Evolutionary conservation across 2,888 invertebrate genomes (phyloP), one percentile per base, ranked within the genome.

Genomic region (Villa cingulata): DNA sequence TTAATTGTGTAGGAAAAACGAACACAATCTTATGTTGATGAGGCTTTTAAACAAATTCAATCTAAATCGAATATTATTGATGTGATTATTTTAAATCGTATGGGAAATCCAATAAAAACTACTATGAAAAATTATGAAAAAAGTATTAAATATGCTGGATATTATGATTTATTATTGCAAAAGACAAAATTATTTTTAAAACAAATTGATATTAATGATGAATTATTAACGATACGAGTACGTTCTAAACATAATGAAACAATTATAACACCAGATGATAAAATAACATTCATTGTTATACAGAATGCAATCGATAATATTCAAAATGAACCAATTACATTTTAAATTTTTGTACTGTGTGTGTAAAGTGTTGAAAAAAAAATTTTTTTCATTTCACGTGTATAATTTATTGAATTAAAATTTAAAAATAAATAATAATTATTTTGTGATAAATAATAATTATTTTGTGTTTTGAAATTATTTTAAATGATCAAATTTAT

Each of bases 221-320:
- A 60, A 12, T 48, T 68, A 1, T 29, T 54, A 14, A 57, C 61
- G 50, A 36, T 67, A 19, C 56, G 66, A 6, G 61, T 68, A 0
- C 60, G 65, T 19, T 65, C 68, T 4, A 62, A 51, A 36, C 48
- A 50, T 12, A 62, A 65, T 43, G 67, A 67, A 43, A 61, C 63
- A 0, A 55, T 67, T 4, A 61, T 67, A 6, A 55, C 62, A 3
- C 63, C 65, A 2, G 67, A 68, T 56, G 64, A 53, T 3, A 64
- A 63, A 53, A 61, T 67, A 14, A 64, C 65, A 1, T 52, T 65
- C 4, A 51, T 68, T 37, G 68, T 67, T 12, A 56, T 65, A 2
- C 67, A 67, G 51, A 62, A 59, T 51, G 58, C 65, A 1, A 47
- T 45, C 18, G 68, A 68, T 48, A 50, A 51, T 49, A 41, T 52